A percentile compares a stretch with the other conserved stretches of the same genome.
Evolutionary conservation across 2,888 invertebrate genomes (phyloP).

Genomic region (Cosmia pyralina): DNA sequence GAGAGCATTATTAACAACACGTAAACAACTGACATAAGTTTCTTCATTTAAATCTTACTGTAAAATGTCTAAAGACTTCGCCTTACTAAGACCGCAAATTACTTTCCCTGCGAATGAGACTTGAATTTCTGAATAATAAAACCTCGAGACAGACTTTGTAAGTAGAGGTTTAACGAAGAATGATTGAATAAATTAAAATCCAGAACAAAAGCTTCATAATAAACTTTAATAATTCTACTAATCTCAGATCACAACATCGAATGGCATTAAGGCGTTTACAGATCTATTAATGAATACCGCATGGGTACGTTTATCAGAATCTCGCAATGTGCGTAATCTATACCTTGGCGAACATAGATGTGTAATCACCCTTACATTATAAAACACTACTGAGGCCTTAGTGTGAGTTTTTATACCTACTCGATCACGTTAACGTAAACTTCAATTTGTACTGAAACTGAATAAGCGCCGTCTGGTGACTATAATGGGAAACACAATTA

Average conservation of each 20-base stretch:
- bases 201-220: constrained; percentile 35
- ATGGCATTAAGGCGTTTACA: constrained; percentile 36
- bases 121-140: constrained; percentile 14
- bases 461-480: too few relatives aligned
- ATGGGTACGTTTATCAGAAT: neutral
- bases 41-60: constrained; percentile 20
- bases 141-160: neutral
- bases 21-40: constrained; percentile 10
- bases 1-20: neutral
- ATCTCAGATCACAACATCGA: constrained; percentile 66
- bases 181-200: constrained; percentile 14
- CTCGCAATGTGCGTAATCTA: neutral
- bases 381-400: constrained; percentile 49
- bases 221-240: constrained; percentile 66
- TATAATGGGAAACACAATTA: too few relatives aligned
- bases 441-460: too few relatives aligned
- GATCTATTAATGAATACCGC: constrained; percentile 3
- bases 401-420: too few relatives aligned
- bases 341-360: neutral
- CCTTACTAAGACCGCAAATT: constrained; percentile 10
- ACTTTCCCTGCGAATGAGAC: neutral
- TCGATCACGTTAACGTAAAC: too few relatives aligned
- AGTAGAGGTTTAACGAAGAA: neutral
- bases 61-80: constrained; percentile 1
- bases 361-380: constrained; percentile 35